phyloP scores from a whole-genome alignment of 1,140 invertebrate species.

The Pteromalus puparum region DNA sequence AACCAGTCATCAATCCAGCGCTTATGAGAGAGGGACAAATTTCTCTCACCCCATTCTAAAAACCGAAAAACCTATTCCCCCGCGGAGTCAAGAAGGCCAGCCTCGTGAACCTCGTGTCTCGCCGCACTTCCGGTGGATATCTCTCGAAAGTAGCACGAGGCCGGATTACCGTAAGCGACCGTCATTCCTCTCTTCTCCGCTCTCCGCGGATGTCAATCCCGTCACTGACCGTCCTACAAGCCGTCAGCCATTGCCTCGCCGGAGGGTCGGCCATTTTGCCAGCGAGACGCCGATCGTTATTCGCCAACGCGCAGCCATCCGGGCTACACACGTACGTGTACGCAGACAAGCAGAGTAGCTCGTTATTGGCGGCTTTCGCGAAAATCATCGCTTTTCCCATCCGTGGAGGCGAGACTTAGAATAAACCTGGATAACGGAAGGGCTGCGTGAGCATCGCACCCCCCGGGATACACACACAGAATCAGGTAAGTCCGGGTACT shows the following conservation, averaged over 20 bases:
- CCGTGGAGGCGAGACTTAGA: background rate
- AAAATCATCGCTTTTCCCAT: background rate
- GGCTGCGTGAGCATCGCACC: background rate
- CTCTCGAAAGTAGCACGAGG: background rate
- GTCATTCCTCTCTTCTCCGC: background rate
- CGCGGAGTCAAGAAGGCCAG: background rate
- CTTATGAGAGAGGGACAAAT: no score
- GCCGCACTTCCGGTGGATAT: background rate
- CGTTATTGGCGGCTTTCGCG: background rate
- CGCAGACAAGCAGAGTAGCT: background rate
- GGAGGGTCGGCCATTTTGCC: conserved; percentile 37
- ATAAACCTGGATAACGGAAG: background rate
- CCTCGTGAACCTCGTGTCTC: background rate
- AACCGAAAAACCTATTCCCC: background rate
- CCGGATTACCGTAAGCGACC: background rate
- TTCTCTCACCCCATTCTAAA: background rate
- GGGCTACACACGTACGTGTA: background rate
- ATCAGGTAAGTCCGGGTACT: conserved; percentile 33
- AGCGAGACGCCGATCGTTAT: conserved; percentile 51
- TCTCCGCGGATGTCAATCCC: background rate
- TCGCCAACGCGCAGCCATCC: conserved; percentile 37
- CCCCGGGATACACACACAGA: background rate
- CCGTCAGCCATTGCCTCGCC: background rate
- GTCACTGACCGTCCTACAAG: background rate
- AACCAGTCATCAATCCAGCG: no score